These are phyloP conservation scores for Meleagris gallopavo DNA, from an alignment of 2,113 vertebrate species.

Conservation along the genomic window DNA sequence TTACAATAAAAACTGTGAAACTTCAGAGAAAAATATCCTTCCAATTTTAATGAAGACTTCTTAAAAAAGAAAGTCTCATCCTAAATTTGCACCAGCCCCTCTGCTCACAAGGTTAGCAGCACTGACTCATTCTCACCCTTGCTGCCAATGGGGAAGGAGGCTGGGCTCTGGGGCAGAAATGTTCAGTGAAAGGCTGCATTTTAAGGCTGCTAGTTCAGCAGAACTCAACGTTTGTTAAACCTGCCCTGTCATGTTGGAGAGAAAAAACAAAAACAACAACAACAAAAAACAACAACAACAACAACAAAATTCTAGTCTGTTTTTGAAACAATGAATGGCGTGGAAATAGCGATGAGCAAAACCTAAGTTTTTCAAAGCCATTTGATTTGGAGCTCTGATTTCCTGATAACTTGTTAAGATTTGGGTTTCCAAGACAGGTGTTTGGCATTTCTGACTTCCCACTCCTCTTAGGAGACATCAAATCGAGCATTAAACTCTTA, in stretches of 20 bases:
- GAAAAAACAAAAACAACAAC: not conserved
- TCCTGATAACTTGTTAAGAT: not conserved
- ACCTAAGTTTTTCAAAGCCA: not conserved
- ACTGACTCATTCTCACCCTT: not conserved
- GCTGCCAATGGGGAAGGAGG: not conserved
- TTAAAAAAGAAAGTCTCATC: not conserved
- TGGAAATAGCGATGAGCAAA: not conserved
- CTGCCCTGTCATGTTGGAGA: not conserved
- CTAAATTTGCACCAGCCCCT: not conserved
- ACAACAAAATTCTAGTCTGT: too few species aligned
- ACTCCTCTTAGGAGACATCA: not conserved
- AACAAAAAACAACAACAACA: too few species aligned
- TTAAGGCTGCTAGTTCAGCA: not conserved
- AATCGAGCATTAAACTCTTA: not conserved
- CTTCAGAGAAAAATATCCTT: not conserved
- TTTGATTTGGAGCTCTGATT: not conserved
- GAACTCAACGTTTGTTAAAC: not conserved
- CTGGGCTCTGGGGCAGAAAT: not conserved
- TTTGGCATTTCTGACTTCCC: conserved; percentile 15
- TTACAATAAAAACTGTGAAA: not conserved
- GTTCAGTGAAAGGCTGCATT: not conserved
- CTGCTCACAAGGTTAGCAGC: not conserved
- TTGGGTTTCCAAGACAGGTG: conserved; percentile 6
- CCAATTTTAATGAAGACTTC: not conserved
- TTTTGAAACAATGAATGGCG: not conserved